phyloP scores from a whole-genome alignment of 2,113 vertebrate species.

The Phoxinus phoxinus region DNA sequence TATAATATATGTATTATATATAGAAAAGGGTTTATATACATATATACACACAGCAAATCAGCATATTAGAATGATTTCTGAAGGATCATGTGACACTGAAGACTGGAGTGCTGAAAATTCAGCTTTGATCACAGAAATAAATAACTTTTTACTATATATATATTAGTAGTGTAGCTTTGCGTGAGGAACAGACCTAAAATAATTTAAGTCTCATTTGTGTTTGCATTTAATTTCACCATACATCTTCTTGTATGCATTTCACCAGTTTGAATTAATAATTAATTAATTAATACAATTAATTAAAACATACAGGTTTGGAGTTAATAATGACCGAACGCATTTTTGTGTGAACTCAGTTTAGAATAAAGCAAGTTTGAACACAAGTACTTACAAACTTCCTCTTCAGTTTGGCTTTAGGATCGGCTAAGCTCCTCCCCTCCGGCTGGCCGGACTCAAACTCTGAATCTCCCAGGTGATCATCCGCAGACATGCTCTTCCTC shows the following conservation, averaged over 20 bases:
- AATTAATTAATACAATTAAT: neutral
- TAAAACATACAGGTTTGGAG: neutral
- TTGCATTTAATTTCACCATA: neutral
- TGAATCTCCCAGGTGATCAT: constrained; percentile 83
- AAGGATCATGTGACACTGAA: neutral
- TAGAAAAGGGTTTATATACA: too few species aligned
- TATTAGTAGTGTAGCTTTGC: too few species aligned
- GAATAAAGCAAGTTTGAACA: neutral
- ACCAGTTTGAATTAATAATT: neutral
- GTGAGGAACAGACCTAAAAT: too few species aligned
- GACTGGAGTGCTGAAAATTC: neutral
- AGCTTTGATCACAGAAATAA: neutral
- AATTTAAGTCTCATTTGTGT: neutral
- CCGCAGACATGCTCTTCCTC: constrained; percentile 86
- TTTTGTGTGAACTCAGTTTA: neutral
- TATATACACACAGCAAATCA: neutral
- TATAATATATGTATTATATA: neutral
- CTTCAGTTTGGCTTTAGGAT: constrained; percentile 82
- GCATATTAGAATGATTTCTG: neutral
- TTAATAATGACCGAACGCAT: neutral
- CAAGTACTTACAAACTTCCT: constrained; percentile 87
- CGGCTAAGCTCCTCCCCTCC: constrained; percentile 66
- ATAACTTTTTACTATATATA: neutral
- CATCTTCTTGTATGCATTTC: neutral
- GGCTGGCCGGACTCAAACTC: constrained; percentile 63